Base-by-base conservation (phyloP, 2,888 invertebrate species). In the Horisme vitalbata region DNA sequence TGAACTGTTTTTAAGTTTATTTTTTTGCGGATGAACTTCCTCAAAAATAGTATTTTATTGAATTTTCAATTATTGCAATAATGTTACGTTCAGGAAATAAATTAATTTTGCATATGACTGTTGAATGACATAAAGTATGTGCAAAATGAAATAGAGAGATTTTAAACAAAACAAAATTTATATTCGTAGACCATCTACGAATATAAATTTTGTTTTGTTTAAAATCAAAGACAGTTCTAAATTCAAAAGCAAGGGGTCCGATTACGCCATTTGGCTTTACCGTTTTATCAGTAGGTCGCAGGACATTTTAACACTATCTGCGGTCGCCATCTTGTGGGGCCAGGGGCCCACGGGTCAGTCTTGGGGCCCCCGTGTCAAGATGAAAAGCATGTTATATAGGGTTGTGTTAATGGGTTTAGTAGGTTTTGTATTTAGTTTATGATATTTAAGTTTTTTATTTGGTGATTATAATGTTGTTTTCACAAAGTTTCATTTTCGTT, bases 331-430 rank as follows among this genome's bases (percentile, higher is more conserved):
- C 88, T 76, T 68, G 77, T 81, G 83, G 76, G 79, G 74, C 63
- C 68, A 35, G 60, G 61, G 74, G 71, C 65, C 6, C 73, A 70
- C 63, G 55, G 60, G 52, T 51, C 61, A 72, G 73, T 77, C 83
- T 82, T 82, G 70, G 74, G 74, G 72, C 62, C 68, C 72, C 60
- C 63, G 69, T 81, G 85, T 85, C 88, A 84, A 79, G 83, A 81
- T 79, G 79, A 67, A 79, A 81, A 79, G 73, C 78, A 71, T 76
- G 71, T 78, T 77, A n/a, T n/a, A n/a, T n/a, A n/a, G 83, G 86
- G 84, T 44, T 49, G 44, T 73, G 63, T 61, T 84, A 85, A 85
- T 84, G 79, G 83, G 71, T 75, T 75, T 76, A 73, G 71, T 72
- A 64, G 66, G 66, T 70, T 68, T 63, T 45, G 48, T 48, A 54